Evolutionary conservation across 2,888 invertebrate species (phyloP).

Genomic region (Loripinus fragilis): DNA sequence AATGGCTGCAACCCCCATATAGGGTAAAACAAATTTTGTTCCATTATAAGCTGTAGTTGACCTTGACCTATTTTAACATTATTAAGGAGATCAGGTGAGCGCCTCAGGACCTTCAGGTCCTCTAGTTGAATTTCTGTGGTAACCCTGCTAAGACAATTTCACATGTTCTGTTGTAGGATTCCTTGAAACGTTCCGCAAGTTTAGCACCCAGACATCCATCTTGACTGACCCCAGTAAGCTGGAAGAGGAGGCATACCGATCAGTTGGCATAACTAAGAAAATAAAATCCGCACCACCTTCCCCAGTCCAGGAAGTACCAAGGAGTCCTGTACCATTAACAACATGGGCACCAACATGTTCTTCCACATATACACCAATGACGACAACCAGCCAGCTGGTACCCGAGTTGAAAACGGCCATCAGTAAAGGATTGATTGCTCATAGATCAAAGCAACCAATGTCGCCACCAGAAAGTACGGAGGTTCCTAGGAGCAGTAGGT

Average conservation of each 20-base stretch:
- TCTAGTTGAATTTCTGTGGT: no score
- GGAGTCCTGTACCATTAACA: background rate
- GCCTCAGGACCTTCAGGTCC: no score
- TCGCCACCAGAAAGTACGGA: constrained; percentile 16
- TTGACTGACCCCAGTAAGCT: constrained; percentile 68
- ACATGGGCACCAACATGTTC: constrained; percentile 29
- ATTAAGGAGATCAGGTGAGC: no score
- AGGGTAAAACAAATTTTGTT: no score
- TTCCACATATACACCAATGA: constrained; percentile 24
- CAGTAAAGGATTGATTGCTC: constrained; percentile 25
- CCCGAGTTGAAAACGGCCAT: background rate
- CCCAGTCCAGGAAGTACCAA: constrained; percentile 1
- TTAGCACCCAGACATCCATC: constrained; percentile 71
- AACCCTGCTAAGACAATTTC: no score
- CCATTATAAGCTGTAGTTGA: no score
- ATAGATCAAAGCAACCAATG: constrained; percentile 27
- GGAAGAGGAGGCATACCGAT: constrained; percentile 56
- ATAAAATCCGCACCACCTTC: background rate
- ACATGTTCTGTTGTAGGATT: no score
- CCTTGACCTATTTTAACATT: no score
- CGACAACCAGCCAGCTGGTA: background rate
- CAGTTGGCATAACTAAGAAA: background rate
- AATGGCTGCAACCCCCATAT: no score
- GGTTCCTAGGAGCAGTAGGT: constrained; percentile 42
- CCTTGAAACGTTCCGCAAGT: constrained; percentile 60